These are phyloP conservation scores for Syrphus vitripennis DNA, from an alignment of 2,888 invertebrate genomes.

Conservation along the genomic window DNA sequence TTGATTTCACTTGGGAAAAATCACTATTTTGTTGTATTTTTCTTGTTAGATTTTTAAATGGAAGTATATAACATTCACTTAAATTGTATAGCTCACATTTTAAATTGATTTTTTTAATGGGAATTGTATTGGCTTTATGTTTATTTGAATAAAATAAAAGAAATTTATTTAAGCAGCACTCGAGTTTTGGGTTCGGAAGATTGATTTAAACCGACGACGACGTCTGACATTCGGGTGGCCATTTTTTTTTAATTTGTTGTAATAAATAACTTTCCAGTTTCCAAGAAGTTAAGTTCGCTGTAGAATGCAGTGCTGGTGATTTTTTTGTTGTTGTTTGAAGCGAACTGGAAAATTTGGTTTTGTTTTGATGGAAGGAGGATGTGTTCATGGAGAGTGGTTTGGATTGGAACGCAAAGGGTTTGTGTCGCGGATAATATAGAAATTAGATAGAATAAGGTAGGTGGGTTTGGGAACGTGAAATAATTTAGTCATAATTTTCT, in stretches of 20 bases:
- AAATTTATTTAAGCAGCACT: constrained; percentile 40
- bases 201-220: constrained; percentile 67
- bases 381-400: constrained; percentile 14
- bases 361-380: constrained; percentile 60
- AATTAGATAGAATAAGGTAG: neutral
- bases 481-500: too few relatives aligned
- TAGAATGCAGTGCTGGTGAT: constrained; percentile 28
- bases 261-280: constrained; percentile 61
- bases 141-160: constrained; percentile 11
- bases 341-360: constrained; percentile 27
- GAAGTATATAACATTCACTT: constrained; percentile 16
- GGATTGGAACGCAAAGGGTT: constrained; percentile 27
- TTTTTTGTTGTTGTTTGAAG: neutral
- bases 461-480: too few relatives aligned
- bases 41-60: constrained; percentile 30
- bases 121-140: constrained; percentile 5
- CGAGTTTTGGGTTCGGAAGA: constrained; percentile 40
- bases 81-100: constrained; percentile 25
- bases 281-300: constrained; percentile 42
- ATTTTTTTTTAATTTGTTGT: constrained; percentile 63
- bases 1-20: constrained; percentile 42
- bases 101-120: constrained; percentile 31
- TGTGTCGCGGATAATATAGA: constrained; percentile 2
- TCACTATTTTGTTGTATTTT: constrained; percentile 42
- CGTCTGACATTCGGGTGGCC: constrained; percentile 69